Percentiles rank a stretch among this genome's conserved stretches.
Evolutionary conservation across 2,113 vertebrate species (phyloP).

Genomic region (Taxidea taxus): DNA sequence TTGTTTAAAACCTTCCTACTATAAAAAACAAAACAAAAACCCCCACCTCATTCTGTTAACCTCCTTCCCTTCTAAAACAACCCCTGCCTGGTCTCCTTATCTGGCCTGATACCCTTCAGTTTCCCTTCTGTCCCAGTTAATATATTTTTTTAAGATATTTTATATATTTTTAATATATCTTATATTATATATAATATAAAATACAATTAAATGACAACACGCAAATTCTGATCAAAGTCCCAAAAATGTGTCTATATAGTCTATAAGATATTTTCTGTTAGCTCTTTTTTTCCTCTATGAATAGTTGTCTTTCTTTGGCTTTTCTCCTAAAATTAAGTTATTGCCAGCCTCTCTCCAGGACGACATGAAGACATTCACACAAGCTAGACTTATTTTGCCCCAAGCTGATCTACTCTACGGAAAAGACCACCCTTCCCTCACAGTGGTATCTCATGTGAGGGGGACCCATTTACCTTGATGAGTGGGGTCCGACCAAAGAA

Average conservation of each 20-base stretch:
- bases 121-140: neutral
- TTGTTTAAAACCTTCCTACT: neutral
- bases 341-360: neutral
- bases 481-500: slow-evolving; percentile 98
- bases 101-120: neutral
- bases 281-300: neutral
- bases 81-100: neutral
- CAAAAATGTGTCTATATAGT: neutral
- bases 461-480: slow-evolving; percentile 90
- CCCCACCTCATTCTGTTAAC: neutral
- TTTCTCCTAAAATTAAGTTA: neutral
- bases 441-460: fast-evolving
- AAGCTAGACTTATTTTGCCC: neutral
- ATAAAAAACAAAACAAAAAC: neutral
- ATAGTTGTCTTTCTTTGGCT: neutral
- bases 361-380: neutral
- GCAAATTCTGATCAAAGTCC: neutral
- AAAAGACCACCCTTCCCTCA: neutral
- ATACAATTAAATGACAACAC: slow-evolving; percentile 14
- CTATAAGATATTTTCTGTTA: neutral
- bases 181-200: no score
- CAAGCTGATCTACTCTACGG: neutral
- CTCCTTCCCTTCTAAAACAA: neutral
- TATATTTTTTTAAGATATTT: no score
- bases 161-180: no score